Percentiles rank a stretch among this genome's conserved stretches.
phyloP scores from a whole-genome alignment of 2,113 vertebrate genomes.

The Turnix velox region DNA sequence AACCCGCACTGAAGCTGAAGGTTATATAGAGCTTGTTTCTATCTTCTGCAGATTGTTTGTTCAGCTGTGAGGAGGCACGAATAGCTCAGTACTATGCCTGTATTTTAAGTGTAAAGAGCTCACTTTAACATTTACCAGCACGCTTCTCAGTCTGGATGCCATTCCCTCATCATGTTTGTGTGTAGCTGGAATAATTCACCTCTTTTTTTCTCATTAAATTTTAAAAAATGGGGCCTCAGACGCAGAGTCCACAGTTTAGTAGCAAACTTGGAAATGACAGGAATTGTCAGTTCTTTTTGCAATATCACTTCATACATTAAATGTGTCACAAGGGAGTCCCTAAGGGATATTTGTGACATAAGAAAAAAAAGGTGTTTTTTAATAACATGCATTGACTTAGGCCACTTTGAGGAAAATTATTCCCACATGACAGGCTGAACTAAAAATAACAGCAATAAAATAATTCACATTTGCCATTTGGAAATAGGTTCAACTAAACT shows the following conservation, averaged over 20 bases:
- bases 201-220: background rate
- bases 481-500: background rate
- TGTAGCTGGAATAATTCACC: background rate
- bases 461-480: background rate
- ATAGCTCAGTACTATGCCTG: background rate
- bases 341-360: background rate
- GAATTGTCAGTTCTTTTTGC: background rate
- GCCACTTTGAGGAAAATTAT: background rate
- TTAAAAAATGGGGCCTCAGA: background rate
- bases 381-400: background rate
- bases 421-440: background rate
- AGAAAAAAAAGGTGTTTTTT: background rate
- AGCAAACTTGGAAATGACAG: background rate
- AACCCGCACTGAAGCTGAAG: background rate
- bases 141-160: background rate
- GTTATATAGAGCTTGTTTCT: background rate
- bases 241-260: background rate
- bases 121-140: background rate
- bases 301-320: background rate
- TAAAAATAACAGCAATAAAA: background rate
- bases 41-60: conserved; percentile 33
- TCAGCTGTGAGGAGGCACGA: conserved; percentile 32
- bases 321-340: background rate
- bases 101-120: conserved; percentile 1
- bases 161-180: background rate